These are phyloP conservation scores for Odobenus rosmarus DNA, from an alignment of 2,113 vertebrate species.

Conservation along the genomic window DNA sequence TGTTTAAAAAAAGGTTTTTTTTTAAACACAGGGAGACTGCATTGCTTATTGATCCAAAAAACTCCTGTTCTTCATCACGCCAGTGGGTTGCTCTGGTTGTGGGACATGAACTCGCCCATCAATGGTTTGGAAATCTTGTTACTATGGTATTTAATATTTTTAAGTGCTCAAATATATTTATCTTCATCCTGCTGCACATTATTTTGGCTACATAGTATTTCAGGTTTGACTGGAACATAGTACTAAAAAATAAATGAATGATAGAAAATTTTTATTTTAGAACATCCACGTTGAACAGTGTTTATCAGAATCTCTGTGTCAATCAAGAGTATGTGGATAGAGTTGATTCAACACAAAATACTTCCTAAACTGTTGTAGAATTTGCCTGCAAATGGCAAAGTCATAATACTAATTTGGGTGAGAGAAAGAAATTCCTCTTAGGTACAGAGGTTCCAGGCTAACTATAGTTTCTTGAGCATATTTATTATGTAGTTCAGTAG, in stretches of 20 bases:
- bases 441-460: not conserved
- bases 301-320: slow-evolving; percentile 35
- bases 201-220: slow-evolving; percentile 63
- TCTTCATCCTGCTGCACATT: slow-evolving; percentile 52
- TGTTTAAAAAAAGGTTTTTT: not conserved
- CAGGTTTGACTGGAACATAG: slow-evolving; percentile 51
- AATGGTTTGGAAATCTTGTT: slow-evolving; percentile 99
- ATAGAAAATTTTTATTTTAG: slow-evolving; percentile 54
- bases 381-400: slow-evolving; percentile 5
- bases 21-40: slow-evolving; percentile 93
- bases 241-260: slow-evolving; percentile 48
- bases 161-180: slow-evolving; percentile 77
- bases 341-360: slow-evolving; percentile 35
- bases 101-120: slow-evolving; percentile 98
- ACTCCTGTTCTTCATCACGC: slow-evolving; percentile 97
- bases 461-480: not conserved
- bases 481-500: slow-evolving; percentile 12
- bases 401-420: slow-evolving; percentile 24
- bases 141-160: slow-evolving; percentile 94
- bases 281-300: slow-evolving; percentile 6
- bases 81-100: slow-evolving; percentile 99
- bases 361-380: not conserved
- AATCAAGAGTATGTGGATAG: not conserved
- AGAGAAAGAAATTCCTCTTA: not conserved
- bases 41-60: slow-evolving; percentile 97